Conservation (phyloP, 2,888 invertebrate species). For the Drosophila prolongata region DNA sequence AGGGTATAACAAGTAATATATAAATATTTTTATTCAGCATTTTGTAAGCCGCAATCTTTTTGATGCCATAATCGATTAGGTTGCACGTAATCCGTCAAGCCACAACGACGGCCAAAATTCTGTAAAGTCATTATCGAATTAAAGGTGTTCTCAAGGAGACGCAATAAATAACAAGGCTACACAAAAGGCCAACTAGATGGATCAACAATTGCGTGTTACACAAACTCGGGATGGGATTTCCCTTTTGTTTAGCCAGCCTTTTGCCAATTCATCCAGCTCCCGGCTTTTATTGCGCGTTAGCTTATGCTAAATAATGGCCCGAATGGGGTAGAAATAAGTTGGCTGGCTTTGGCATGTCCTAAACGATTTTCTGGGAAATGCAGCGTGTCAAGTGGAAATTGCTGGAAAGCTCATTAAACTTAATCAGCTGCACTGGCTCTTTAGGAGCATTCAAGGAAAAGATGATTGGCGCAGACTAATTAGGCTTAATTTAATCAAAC, state of each 20-base stretch:
- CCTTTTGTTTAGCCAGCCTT: conserved; percentile 17
- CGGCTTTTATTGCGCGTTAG: conserved; percentile 59
- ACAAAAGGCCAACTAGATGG: conserved; percentile 9
- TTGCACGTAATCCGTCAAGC: conserved; percentile 19
- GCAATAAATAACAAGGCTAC: conserved; percentile 17
- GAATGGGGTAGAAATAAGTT: conserved; percentile 12
- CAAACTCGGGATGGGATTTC: not conserved
- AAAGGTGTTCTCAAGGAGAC: conserved; percentile 9
- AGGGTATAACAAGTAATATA: too few species aligned
- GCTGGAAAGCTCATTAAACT: not conserved
- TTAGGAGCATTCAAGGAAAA: not conserved
- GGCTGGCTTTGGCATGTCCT: not conserved
- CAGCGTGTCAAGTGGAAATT: conserved; percentile 10
- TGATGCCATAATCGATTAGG: not conserved
- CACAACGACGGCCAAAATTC: conserved; percentile 1
- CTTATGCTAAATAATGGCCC: conserved; percentile 62
- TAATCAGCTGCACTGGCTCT: not conserved
- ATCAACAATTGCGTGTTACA: conserved; percentile 25
- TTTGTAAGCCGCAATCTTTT: too few species aligned
- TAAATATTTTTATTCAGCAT: too few species aligned
- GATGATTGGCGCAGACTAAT: not conserved
- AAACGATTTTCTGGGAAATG: not conserved
- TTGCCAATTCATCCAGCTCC: conserved; percentile 56
- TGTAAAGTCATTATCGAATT: conserved; percentile 19
- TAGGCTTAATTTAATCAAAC: not conserved